Evolutionary conservation across 2,888 invertebrate genomes (phyloP).

Genomic region (Microctonus aethiopoides): DNA sequence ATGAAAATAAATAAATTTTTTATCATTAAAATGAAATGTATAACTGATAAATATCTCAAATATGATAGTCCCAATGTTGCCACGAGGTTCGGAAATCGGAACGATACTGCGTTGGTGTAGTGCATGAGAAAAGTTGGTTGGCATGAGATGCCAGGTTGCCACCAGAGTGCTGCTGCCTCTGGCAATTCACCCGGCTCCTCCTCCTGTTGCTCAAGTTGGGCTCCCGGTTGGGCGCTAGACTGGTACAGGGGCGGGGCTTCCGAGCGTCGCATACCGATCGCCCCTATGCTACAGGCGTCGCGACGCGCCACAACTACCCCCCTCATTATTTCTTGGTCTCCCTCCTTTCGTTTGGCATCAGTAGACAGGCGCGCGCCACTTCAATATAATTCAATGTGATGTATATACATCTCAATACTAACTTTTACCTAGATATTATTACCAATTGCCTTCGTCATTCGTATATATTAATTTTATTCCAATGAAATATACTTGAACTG

Average conservation of each 20-base stretch:
- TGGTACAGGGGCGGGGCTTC: conserved; percentile 62
- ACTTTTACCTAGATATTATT: no score
- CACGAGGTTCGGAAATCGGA: conserved; percentile 51
- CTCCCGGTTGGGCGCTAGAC: conserved; percentile 61
- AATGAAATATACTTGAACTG: neutral
- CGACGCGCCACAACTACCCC: conserved; percentile 46
- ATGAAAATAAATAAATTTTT: no score
- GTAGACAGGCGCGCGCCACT: neutral
- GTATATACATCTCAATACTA: neutral
- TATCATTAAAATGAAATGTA: neutral
- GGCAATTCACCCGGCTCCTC: conserved; percentile 57
- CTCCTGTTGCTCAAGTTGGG: conserved; percentile 56
- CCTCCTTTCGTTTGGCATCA: neutral
- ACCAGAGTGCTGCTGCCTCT: conserved; percentile 45
- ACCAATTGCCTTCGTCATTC: no score
- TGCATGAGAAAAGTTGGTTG: conserved; percentile 28
- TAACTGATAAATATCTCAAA: neutral
- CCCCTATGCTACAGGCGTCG: conserved; percentile 54
- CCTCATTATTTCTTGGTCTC: neutral
- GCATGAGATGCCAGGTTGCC: conserved; percentile 37
- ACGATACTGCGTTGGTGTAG: conserved; percentile 49
- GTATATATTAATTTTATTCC: neutral
- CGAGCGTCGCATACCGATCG: conserved; percentile 37
- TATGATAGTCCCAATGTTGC: conserved; percentile 26
- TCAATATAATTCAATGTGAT: neutral